phyloP scores from a whole-genome alignment of 2,797 vertebrate genomes.

The Gymnothorax reevesii region DNA sequence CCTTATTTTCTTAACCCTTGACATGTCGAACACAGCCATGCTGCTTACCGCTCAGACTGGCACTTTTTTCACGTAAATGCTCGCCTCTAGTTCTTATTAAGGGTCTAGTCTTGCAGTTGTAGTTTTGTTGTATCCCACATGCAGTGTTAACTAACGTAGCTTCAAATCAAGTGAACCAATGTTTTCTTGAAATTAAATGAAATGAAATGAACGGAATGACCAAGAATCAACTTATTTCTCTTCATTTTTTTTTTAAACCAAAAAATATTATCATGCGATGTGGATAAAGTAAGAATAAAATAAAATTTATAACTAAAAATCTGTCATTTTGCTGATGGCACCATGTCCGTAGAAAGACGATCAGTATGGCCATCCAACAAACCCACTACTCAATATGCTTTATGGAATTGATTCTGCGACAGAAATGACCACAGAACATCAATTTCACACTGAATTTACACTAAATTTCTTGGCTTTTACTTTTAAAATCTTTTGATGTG shows the following conservation, averaged over 20 bases:
- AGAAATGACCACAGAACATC: neutral
- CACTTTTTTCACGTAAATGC: no score
- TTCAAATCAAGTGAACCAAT: neutral
- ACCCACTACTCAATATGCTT: neutral
- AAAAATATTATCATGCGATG: neutral
- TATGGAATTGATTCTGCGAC: conserved; percentile 1
- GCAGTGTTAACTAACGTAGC: neutral
- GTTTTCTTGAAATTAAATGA: neutral
- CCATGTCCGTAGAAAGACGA: neutral
- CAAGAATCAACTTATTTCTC: neutral
- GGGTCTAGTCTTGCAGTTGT: neutral
- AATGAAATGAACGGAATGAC: neutral
- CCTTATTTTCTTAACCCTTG: no score
- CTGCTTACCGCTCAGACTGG: no score
- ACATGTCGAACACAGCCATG: no score
- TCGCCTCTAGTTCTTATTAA: neutral
- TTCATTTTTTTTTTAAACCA: neutral
- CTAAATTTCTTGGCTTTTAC: neutral
- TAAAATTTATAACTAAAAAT: neutral
- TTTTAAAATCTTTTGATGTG: neutral
- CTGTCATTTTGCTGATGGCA: neutral
- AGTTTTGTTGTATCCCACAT: neutral
- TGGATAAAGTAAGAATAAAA: neutral
- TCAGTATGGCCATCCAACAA: neutral
- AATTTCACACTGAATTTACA: conserved; percentile 17